These are phyloP conservation scores for Platysternon megacephalum DNA, from an alignment of 2,113 vertebrate genomes.

Conservation along the genomic window DNA sequence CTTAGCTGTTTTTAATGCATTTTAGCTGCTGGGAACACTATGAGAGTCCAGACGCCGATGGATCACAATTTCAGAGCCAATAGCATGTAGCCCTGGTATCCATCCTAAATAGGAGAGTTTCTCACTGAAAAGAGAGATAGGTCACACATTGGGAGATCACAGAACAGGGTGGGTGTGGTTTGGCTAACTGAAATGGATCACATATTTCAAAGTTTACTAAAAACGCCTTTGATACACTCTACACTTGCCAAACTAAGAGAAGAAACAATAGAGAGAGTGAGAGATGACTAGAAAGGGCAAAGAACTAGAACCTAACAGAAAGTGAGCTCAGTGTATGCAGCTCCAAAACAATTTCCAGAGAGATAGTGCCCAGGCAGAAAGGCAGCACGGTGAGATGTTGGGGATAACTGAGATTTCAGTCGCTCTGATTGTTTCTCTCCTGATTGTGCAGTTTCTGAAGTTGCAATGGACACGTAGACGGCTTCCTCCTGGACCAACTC, in stretches of 20 bases:
- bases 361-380: not conserved
- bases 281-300: not conserved
- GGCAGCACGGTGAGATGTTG: not conserved
- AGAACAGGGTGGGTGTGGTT: constrained; percentile 40
- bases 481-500: constrained; percentile 71
- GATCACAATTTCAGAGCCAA: not conserved
- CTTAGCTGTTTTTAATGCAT: not conserved
- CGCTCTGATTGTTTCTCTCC: not conserved
- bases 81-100: not conserved
- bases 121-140: not conserved
- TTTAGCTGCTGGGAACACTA: not conserved
- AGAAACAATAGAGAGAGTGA: not conserved
- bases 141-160: not conserved
- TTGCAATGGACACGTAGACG: constrained; percentile 37
- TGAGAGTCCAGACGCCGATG: not conserved
- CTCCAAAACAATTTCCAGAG: not conserved
- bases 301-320: not conserved
- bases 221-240: not conserved
- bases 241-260: not conserved
- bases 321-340: not conserved
- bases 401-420: not conserved
- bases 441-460: constrained; percentile 51
- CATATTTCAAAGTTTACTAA: constrained; percentile 18
- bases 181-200: not conserved
- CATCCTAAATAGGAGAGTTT: not conserved